These are phyloP conservation scores for Drosophila subquinaria DNA, from an alignment of 2,888 invertebrate species.

Conservation along the genomic window DNA sequence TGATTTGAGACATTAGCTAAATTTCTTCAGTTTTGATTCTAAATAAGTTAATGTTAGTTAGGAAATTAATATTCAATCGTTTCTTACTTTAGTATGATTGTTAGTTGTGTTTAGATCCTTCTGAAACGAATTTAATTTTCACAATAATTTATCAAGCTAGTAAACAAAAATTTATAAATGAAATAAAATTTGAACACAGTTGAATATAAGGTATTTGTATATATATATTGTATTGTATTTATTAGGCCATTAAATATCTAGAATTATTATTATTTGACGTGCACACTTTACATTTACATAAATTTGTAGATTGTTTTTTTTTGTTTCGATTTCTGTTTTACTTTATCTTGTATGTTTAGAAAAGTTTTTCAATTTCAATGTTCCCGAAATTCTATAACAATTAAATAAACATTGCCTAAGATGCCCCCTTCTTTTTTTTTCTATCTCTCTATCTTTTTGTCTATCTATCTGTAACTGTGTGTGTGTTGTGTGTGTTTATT, in stretches of 20 bases:
- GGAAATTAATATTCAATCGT: neutral
- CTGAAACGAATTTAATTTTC: neutral
- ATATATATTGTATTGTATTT: constrained; percentile 72
- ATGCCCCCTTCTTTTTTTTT: constrained; percentile 20
- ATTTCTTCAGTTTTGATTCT: neutral
- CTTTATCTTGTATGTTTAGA: constrained; percentile 49
- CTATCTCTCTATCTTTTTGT: constrained; percentile 13
- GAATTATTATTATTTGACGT: constrained; percentile 80
- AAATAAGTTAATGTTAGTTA: neutral
- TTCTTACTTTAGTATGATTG: neutral
- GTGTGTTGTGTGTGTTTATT: constrained; percentile 16
- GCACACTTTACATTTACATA: constrained; percentile 81
- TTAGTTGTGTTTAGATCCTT: neutral
- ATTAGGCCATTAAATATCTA: constrained; percentile 80
- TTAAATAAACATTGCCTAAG: constrained; percentile 71
- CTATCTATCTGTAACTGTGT: constrained; percentile 30
- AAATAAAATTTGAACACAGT: constrained; percentile 4
- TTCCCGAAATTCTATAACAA: constrained; percentile 77
- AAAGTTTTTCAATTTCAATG: constrained; percentile 69
- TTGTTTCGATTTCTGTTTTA: constrained; percentile 16
- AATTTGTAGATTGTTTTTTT: constrained; percentile 52
- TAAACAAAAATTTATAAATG: neutral
- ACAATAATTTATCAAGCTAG: neutral
- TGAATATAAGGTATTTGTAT: constrained; percentile 35
- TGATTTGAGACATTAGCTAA: neutral